Percentiles rank a stretch among this genome's conserved stretches.
Evolutionary conservation across 2,888 invertebrate species (phyloP).

Genomic region (Cataglyphis rosenhaueri): DNA sequence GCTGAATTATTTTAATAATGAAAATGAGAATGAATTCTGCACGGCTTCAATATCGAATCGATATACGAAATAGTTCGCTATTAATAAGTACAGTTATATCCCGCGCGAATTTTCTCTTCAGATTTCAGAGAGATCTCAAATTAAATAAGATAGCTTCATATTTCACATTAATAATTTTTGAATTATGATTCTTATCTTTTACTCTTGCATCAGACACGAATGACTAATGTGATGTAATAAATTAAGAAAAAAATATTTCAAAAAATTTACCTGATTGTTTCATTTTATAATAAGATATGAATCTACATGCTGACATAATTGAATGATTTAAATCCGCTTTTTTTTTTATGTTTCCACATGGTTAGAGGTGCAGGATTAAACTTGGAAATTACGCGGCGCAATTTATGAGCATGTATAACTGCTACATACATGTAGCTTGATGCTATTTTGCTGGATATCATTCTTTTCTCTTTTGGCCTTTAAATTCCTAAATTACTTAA

Average conservation of each 20-base stretch:
- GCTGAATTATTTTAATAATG: background rate
- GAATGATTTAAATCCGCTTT: background rate
- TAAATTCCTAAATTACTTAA: slow-evolving; percentile 20
- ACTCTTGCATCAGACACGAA: background rate
- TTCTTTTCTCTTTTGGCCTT: background rate
- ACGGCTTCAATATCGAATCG: background rate
- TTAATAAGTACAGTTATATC: background rate
- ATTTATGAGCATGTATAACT: slow-evolving; percentile 35
- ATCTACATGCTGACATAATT: background rate
- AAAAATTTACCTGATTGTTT: slow-evolving; percentile 22
- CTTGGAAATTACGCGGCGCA: slow-evolving; percentile 57
- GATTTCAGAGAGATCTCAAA: slow-evolving; percentile 1
- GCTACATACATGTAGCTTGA: background rate
- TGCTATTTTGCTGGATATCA: slow-evolving; percentile 19
- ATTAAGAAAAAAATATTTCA: background rate
- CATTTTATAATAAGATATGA: background rate
- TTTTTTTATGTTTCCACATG: background rate
- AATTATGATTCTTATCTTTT: background rate
- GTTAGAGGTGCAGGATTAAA: slow-evolving; percentile 53
- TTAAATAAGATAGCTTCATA: background rate
- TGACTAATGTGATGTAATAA: background rate
- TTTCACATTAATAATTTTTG: background rate
- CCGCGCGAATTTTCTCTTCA: background rate
- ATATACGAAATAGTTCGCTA: background rate
- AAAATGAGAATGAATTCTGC: background rate